phyloP scores from a whole-genome alignment of 2,888 invertebrate genomes.

The Pemphredon lugubris region DNA sequence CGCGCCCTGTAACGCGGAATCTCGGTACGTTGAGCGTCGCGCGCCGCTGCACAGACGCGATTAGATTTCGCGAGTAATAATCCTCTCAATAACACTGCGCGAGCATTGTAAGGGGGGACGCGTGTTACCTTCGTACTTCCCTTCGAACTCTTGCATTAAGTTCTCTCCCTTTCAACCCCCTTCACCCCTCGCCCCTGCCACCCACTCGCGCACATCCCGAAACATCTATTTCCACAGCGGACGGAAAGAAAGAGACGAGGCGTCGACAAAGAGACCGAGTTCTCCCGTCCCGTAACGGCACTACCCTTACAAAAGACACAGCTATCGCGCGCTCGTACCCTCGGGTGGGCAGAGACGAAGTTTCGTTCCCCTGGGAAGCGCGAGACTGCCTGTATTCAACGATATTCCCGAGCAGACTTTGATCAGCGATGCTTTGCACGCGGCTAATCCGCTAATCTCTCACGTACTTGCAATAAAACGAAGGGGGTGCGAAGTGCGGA shows the following conservation, averaged over 20 bases:
- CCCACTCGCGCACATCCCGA: too few species aligned
- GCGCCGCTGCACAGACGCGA: background rate
- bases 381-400: constrained; percentile 26
- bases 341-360: constrained; percentile 32
- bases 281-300: constrained; percentile 28
- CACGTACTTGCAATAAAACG: constrained; percentile 57
- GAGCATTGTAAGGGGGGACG: too few species aligned
- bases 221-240: constrained; percentile 9
- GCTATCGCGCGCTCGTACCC: constrained; percentile 42
- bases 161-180: too few species aligned
- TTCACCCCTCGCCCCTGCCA: too few species aligned
- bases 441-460: constrained; percentile 64
- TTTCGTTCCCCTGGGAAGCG: constrained; percentile 23
- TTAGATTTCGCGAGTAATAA: too few species aligned
- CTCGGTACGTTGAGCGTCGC: background rate
- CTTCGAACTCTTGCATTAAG: background rate
- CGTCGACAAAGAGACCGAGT: constrained; percentile 31
- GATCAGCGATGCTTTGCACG: constrained; percentile 59
- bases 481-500: constrained; percentile 13
- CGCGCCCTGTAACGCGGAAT: background rate
- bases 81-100: too few species aligned
- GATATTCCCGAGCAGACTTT: constrained; percentile 42
- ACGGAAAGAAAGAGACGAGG: constrained; percentile 19
- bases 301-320: constrained; percentile 35
- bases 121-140: background rate